Evolutionary conservation across 92 coral and sea anemone genomes (phyloP).

Genomic region (Heliopora coerulea): DNA sequence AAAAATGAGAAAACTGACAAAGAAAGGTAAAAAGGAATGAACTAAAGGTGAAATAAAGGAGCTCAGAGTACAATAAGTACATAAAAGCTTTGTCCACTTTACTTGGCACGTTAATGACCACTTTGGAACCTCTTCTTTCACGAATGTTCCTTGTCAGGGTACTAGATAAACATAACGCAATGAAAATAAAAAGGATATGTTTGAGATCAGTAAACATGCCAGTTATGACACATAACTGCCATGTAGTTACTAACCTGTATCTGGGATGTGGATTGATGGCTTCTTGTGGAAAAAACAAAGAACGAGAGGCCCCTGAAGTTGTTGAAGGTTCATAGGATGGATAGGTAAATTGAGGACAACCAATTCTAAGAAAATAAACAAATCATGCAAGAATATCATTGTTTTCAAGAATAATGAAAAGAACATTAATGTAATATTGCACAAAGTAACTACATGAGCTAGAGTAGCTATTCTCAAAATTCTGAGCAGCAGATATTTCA

Average conservation of each 20-base stretch:
- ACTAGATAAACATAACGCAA: constrained; percentile 41
- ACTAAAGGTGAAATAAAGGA: neutral
- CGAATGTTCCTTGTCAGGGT: constrained; percentile 85
- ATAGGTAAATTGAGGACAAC: constrained; percentile 81
- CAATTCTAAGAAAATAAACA: constrained; percentile 69
- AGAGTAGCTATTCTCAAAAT: too few relatives aligned
- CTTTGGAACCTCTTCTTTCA: constrained; percentile 88
- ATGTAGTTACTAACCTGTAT: constrained; percentile 61
- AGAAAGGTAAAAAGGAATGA: neutral
- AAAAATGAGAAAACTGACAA: neutral
- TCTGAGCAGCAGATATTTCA: too few relatives aligned
- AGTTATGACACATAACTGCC: too few relatives aligned
- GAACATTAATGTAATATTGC: too few relatives aligned
- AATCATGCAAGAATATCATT: too few relatives aligned
- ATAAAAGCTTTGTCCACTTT: constrained; percentile 20
- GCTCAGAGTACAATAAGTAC: too few relatives aligned
- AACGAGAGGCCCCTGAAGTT: constrained; percentile 70
- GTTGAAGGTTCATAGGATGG: constrained; percentile 70
- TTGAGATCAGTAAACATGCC: neutral
- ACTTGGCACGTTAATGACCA: constrained; percentile 95
- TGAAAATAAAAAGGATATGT: too few relatives aligned
- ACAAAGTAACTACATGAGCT: too few relatives aligned
- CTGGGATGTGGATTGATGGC: constrained; percentile 91
- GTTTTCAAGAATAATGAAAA: too few relatives aligned
- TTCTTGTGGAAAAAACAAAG: constrained; percentile 88